Evolutionary conservation across 1,140 invertebrate genomes (phyloP), one percentile per base, ranked within the genome.

Genomic region (Campoletis sonorensis): DNA sequence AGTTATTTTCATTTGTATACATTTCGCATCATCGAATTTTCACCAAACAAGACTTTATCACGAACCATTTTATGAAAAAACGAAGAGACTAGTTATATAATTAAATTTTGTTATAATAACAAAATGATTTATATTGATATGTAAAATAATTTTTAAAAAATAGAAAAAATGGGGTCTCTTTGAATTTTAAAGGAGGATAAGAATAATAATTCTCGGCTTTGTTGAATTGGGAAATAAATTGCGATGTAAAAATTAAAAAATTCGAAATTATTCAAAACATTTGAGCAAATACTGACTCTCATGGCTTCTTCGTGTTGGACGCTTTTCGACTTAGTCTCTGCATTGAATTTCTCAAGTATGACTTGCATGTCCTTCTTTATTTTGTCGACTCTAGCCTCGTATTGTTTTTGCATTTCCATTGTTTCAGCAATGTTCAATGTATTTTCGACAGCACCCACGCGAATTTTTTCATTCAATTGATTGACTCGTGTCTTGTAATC

Each of bases 301-400:
- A 86, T 79, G 72, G 89, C 86, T 16, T 85, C 84, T 16, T 88
- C 85, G 82, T 90, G 85, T 45, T 87, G 86, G 1, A 70, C 8
- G 23, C 82, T 80, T 71, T 89, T 88, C 16, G 75, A 75, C 4
- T 87, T 87, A 1, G 83, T 88, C 40, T 88, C 89, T 15, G 71
- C 30, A 5, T 85, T 84, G 61, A 90, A 90, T 77, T 90, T 90
- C 0, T 90, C 86, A 18, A 89, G 73, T 37, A 91, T 85, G 18
- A 84, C 78, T 70, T 89, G 83, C 87, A 88, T 91, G 15, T 91
- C 89, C 8, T 89, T 88, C 75, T 89, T 89, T 30, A 90, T 88
- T 83, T 90, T 91, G 10, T 89, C 87, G 13, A 89, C 79, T 16
- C 85, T 84, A 10, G 83, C 79, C 73, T 91, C 88, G 61, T 87